Evolutionary conservation across 2,888 invertebrate genomes (phyloP).

Genomic region (Listrodromus nycthemerus): DNA sequence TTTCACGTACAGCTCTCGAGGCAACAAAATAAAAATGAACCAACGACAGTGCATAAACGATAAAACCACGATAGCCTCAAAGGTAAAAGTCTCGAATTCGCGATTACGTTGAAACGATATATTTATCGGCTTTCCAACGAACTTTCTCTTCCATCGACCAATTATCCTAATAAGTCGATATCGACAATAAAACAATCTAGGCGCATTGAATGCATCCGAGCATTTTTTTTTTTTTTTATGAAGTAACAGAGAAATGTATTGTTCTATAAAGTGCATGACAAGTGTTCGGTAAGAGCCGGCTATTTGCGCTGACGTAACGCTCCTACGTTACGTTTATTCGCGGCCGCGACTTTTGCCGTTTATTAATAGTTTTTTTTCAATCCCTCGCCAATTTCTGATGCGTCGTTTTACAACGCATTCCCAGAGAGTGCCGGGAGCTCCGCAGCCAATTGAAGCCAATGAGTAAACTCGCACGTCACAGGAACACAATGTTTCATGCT

Average conservation of each 20-base stretch:
- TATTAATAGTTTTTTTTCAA: conserved; percentile 28
- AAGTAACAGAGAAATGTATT: conserved; percentile 30
- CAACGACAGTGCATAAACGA: background rate
- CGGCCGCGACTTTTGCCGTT: background rate
- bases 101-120: conserved; percentile 25
- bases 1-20: background rate
- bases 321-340: background rate
- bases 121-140: background rate
- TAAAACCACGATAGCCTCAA: background rate
- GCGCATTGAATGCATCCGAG: no score
- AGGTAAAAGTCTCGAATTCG: conserved; percentile 9
- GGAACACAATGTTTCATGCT: conserved; percentile 16
- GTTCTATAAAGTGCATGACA: conserved; percentile 16
- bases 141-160: conserved; percentile 8
- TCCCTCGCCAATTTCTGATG: conserved; percentile 21
- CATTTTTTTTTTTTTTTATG: background rate
- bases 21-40: background rate
- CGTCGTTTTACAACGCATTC: conserved; percentile 29
- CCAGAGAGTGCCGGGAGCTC: conserved; percentile 4
- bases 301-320: conserved; percentile 13
- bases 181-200: background rate
- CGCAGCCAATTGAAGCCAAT: conserved; percentile 55
- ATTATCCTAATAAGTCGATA: conserved; percentile 21
- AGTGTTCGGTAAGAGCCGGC: background rate
- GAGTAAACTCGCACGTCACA: conserved; percentile 35